Percentiles rank a stretch among this genome's conserved stretches.
phyloP scores from a whole-genome alignment of 1,140 invertebrate species.

The Drosophila nasuta region DNA sequence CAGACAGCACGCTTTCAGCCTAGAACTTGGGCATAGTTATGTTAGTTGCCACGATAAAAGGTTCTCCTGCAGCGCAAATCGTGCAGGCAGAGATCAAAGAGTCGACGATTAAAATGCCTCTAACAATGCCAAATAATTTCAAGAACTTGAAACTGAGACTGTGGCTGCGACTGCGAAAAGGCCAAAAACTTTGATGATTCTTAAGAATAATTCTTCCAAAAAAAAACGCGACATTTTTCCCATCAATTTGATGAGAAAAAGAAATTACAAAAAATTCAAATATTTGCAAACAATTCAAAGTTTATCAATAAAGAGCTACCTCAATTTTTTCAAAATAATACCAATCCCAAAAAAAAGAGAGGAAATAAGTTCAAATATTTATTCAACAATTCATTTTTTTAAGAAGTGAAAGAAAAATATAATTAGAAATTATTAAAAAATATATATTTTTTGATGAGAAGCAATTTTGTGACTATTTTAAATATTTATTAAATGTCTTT shows the following conservation, averaged over 20 bases:
- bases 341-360: not conserved
- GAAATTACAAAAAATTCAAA: not conserved
- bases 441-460: no score
- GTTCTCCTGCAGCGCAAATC: conserved; percentile 13
- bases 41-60: conserved; percentile 39
- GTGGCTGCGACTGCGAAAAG: not conserved
- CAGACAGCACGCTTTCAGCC: conserved; percentile 17
- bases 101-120: conserved; percentile 53
- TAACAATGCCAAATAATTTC: conserved; percentile 37
- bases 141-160: conserved; percentile 13
- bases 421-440: no score
- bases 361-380: not conserved
- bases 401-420: no score
- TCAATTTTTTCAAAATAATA: not conserved
- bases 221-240: conserved; percentile 7
- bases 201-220: conserved; percentile 17
- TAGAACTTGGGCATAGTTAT: conserved; percentile 27
- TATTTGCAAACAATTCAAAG: conserved; percentile 8
- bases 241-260: not conserved
- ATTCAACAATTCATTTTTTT: no score
- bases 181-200: conserved; percentile 1
- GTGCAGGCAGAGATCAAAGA: conserved; percentile 51
- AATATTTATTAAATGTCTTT: no score
- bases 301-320: not conserved
- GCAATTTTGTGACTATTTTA: no score